Percentiles rank a stretch among this genome's conserved stretches.
Conservation (phyloP, 2,113 vertebrate species). For the Patagioenas fasciata region DNA sequence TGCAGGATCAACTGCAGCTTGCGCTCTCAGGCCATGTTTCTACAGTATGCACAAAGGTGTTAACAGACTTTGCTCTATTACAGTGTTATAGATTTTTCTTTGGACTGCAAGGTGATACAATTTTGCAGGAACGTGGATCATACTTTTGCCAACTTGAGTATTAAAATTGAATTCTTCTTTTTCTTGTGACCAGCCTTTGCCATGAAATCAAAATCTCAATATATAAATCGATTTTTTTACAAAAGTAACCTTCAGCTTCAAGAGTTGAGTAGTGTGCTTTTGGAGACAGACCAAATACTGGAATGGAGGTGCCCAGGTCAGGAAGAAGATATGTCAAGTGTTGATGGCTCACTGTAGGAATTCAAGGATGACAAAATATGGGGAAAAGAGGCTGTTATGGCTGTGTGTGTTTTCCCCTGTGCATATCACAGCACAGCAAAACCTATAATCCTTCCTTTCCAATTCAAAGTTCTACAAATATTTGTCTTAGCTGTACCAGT, state of each 20-base stretch:
- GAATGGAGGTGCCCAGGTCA: background rate
- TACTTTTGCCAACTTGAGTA: background rate
- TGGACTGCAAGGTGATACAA: background rate
- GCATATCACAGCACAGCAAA: background rate
- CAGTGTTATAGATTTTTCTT: background rate
- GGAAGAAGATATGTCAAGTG: background rate
- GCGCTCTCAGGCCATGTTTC: background rate
- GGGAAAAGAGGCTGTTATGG: background rate
- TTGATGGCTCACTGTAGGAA: background rate
- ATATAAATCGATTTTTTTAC: background rate
- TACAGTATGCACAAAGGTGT: background rate
- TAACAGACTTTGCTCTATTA: background rate
- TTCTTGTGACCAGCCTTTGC: background rate
- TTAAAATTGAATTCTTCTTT: background rate
- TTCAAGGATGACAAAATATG: background rate
- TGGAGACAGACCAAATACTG: background rate
- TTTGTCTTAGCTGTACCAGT: background rate
- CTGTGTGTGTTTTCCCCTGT: background rate
- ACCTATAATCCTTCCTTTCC: background rate
- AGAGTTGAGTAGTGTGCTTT: background rate
- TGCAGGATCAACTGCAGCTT: background rate
- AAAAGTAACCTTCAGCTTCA: background rate
- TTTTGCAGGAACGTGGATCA: background rate
- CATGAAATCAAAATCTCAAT: background rate
- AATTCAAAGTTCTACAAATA: background rate